Base-by-base conservation (phyloP, 2,113 vertebrate species). In the Bujurquina vittata region DNA sequence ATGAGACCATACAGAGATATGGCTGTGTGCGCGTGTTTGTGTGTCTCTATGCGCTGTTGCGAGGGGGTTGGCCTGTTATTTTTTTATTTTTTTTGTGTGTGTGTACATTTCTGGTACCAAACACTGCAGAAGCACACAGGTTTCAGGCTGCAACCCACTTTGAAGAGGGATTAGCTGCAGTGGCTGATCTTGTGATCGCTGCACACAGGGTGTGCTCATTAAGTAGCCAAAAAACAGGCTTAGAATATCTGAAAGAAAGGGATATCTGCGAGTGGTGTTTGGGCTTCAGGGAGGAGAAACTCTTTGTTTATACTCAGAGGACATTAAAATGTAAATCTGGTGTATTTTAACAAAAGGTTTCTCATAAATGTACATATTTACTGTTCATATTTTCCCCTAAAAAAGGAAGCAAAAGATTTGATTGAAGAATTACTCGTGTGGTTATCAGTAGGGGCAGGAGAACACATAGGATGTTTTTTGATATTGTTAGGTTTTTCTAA, bases 1-100 rank as follows among this genome's bases (percentile, higher is more conserved):
- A 95, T 88, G 89, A 93, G 86, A 88, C 85, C 87, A 87, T 85
- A 89, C 83, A 88, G 83, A 86, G 84, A 18, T 26, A 46, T 8
- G 58, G 61, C 83, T 23, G 49, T 33, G 63, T 55, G 18, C 60
- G 73, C 37, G n/a, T 77, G 29, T 78, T 35, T 55, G 60, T 10
- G 69, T 75, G 80, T 73, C 37, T 69, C 74, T 72, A 52, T 8
- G 26, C 52, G 26, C 43, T 54, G 67, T 40, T 67, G 26, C 23
- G 63, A 23, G 77, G 10, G 56, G 29, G 17, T 2, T 46, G 62
- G 74, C 40, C 77, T 75, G 69, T 60, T 33, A 73, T 37, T 37
- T 35, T 8, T 35, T 37, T 37, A 54, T 81, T 65, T 55, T 46
- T 55, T n/a, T 17, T 29, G 26, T 26, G 26, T 26, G 26, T 65